A percentile compares a stretch with the other conserved stretches of the same genome.
phyloP scores from a whole-genome alignment of 2,888 invertebrate genomes.

The Diadromus collaris region DNA sequence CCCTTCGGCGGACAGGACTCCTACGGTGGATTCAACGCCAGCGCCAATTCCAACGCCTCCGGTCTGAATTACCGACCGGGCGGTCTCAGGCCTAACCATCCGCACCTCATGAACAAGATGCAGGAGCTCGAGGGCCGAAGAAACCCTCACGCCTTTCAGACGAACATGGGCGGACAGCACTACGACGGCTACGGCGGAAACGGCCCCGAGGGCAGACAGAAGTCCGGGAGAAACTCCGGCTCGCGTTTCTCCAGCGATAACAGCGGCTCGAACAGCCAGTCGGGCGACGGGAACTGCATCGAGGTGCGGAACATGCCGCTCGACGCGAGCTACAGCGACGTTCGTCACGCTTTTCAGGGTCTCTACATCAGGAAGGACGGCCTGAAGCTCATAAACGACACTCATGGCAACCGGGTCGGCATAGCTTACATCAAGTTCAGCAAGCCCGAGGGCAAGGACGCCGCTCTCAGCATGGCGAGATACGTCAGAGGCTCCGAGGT shows the following conservation, averaged over 20 bases:
- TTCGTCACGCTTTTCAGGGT: slow-evolving; percentile 91
- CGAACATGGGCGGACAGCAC: slow-evolving; percentile 55
- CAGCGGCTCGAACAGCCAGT: slow-evolving; percentile 36
- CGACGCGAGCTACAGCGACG: slow-evolving; percentile 89
- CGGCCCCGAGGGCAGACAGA: slow-evolving; percentile 68
- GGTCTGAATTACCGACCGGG: slow-evolving; percentile 78
- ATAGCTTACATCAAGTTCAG: slow-evolving; percentile 90
- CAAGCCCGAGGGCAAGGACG: slow-evolving; percentile 85
- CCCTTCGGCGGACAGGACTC: slow-evolving; percentile 69
- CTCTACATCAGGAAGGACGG: slow-evolving; percentile 90
- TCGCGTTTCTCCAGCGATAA: slow-evolving; percentile 67
- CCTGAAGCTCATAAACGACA: slow-evolving; percentile 92
- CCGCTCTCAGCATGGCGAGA: slow-evolving; percentile 84
- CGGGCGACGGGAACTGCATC: slow-evolving; percentile 82
- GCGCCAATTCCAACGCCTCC: slow-evolving; percentile 46
- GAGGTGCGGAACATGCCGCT: slow-evolving; percentile 88
- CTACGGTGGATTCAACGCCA: slow-evolving; percentile 61
- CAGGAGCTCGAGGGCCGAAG: slow-evolving; percentile 82
- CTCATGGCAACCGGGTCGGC: slow-evolving; percentile 89
- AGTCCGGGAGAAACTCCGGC: slow-evolving; percentile 65
- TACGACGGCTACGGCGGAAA: slow-evolving; percentile 64
- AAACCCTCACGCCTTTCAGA: slow-evolving; percentile 83
- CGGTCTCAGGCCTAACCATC: slow-evolving; percentile 77
- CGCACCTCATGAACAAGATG: slow-evolving; percentile 68
- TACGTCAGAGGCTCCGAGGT: slow-evolving; percentile 87